A percentile compares a stretch with the other conserved stretches of the same genome.
phyloP scores from a whole-genome alignment of 2,797 vertebrate species.

The Falco columbarius region DNA sequence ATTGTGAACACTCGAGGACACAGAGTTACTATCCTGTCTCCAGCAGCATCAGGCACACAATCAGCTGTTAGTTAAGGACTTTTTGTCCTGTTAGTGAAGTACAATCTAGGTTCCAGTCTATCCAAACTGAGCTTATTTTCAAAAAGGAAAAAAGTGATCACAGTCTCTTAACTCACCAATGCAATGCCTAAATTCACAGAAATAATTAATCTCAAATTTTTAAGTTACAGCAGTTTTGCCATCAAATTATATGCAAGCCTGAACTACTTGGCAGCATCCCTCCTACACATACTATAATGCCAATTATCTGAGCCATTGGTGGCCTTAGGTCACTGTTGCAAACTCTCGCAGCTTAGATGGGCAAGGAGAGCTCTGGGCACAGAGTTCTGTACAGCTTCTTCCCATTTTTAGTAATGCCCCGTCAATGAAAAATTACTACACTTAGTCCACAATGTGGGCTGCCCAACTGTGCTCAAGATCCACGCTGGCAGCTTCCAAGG shows the following conservation, averaged over 20 bases:
- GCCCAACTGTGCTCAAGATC: neutral
- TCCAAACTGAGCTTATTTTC: neutral
- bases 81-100: too few species aligned
- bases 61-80: neutral
- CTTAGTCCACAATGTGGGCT: too few species aligned
- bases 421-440: neutral
- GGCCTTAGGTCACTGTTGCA: neutral
- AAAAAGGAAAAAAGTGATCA: neutral
- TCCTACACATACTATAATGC: rapidly evolving
- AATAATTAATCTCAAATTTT: neutral
- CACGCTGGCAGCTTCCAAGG: neutral
- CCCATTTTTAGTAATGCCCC: neutral
- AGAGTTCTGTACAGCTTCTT: neutral
- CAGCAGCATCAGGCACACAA: neutral
- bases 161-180: too few species aligned
- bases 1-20: neutral
- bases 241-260: neutral
- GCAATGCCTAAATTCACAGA: neutral
- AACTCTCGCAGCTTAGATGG: neutral
- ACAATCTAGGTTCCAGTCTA: neutral
- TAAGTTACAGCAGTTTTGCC: neutral
- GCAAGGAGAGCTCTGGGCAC: neutral
- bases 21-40: neutral
- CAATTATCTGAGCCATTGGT: neutral
- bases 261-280: neutral